Evolutionary conservation across 2,888 invertebrate species (phyloP), one percentile per base, ranked within the genome.

Genomic region (Hemicrepidius hirtus): DNA sequence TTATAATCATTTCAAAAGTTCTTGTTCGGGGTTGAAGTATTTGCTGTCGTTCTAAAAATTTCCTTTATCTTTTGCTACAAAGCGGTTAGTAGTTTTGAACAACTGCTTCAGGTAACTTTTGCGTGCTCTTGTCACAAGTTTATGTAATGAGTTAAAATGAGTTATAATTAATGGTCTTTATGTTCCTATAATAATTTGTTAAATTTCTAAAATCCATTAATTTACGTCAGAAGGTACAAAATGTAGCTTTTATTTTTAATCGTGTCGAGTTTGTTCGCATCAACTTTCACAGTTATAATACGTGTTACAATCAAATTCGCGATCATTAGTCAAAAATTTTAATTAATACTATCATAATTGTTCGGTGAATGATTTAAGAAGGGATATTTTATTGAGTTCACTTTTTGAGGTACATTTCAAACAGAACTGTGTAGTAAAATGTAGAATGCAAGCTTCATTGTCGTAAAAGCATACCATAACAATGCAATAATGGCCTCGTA

Each of bases 91-190:
- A 63, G 69, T 64, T 69, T 55, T 20, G 41, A 69, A 63, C 69
- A 69, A 69, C 53, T 63, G 70, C 46, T 70, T 46, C 59, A 70
- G 70, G 65, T 70, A 70, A 65, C 65, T 70, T 70, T 68, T 37
- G 59, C 70, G 64, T 59, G 64, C 59, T 57, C 35, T 49, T 65
- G 65, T 70, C 65, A 65, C 64, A 65, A 59, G 57, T 70, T 70
- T 57, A 32, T 57, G 57, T 64, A 59, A 65, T 57, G 65, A 70
- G 70, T 70, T 70, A 70, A 70, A 59, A 70, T 64, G 65, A 65
- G 59, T 65, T 71, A 60, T 71, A 71, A 71, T 71, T 71, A 71
- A 68, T 68, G 68, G 63, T 68, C 40, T 63, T 28, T 62, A 20
- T 63, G 63, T 68, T 68, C 50, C 53, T 9, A 41, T 20, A 68